Evolutionary conservation across 2,113 vertebrate genomes (phyloP).

Genomic region (Nicator chloris): DNA sequence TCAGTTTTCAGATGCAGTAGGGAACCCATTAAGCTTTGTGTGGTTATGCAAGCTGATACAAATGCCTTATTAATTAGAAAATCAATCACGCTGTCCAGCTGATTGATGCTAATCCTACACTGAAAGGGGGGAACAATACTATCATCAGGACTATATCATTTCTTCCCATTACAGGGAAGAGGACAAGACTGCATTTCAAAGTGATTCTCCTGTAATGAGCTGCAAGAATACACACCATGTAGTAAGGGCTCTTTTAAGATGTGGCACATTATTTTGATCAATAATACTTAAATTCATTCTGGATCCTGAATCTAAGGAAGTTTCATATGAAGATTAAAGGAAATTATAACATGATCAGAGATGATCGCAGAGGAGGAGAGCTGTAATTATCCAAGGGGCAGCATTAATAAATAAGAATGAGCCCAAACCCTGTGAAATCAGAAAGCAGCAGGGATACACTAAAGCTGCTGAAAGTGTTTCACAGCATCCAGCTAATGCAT

Average conservation of each 20-base stretch:
- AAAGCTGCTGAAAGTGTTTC: not conserved
- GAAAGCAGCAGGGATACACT: not conserved
- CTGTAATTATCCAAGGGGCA: constrained; percentile 16
- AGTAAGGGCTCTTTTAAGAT: constrained; percentile 34
- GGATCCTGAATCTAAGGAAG: constrained; percentile 12
- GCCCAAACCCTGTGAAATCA: not conserved
- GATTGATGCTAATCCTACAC: constrained; percentile 67
- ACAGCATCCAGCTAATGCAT: not conserved
- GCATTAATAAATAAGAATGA: constrained; percentile 30
- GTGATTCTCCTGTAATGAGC: constrained; percentile 62
- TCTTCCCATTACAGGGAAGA: constrained; percentile 68
- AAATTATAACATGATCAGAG: constrained; percentile 21
- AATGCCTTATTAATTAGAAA: constrained; percentile 79
- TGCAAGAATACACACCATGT: constrained; percentile 2
- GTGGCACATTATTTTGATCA: constrained; percentile 46
- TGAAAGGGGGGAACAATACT: constrained; percentile 56
- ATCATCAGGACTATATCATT: constrained; percentile 72
- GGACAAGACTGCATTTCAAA: constrained; percentile 66
- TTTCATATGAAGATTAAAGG: constrained; percentile 35
- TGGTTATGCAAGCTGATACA: constrained; percentile 64
- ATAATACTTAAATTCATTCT: constrained; percentile 35
- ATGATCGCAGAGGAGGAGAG: not conserved
- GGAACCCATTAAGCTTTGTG: constrained; percentile 59
- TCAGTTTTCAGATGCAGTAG: constrained; percentile 55
- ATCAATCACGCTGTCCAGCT: constrained; percentile 72